Evolutionary conservation across 2,113 vertebrate species (phyloP), one percentile per base, ranked within the genome.

Genomic region (Rhinogobius similis): DNA sequence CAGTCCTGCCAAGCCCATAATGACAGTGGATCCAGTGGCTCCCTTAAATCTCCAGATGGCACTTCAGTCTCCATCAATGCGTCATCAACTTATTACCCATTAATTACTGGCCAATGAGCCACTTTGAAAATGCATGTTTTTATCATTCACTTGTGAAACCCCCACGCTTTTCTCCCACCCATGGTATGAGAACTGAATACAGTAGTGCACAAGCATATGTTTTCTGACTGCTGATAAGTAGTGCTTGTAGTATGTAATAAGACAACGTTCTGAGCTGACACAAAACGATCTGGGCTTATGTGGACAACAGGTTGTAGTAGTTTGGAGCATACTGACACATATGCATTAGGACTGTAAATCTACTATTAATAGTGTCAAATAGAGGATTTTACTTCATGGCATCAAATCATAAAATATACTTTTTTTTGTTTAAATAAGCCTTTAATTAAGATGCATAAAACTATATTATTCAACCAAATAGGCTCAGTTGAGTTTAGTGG

Each of bases 41-140:
- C 63, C 59, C 82, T 70, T 66, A 67, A 12, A 20, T 12, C 29
- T 76, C 73, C 86, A 87, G 81, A 84, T 86, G 85, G 75, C 76
- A 83, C 76, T 73, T 68, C 32, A 78, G 68, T 53, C 5, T 65
- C 82, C 86, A 88, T 85, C 48, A 56, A 78, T 65, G 75, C 56
- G 62, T 88, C 83, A 87, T 88, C 87, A 76, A 81, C n/a, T 63
- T 59, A 78, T 86, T 82, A 89, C 90, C 82, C 72, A 56, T 36
- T 89, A 74, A 88, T 91, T 89, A 88, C 80, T 66, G 21, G 26
- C 44, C 73, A 76, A 72, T 1, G 58, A 81, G 84, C 71, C 78
- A 72, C 85, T 90, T 87, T 89, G 65, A 53, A n/a, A 65, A 38
- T 65, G 62, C 61, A 29, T 81, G 77, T 68, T 81, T 87, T 82